Evolutionary conservation across 2,888 invertebrate genomes (phyloP), one percentile per base, ranked within the genome.

Genomic region (Seladonia tumulorum): DNA sequence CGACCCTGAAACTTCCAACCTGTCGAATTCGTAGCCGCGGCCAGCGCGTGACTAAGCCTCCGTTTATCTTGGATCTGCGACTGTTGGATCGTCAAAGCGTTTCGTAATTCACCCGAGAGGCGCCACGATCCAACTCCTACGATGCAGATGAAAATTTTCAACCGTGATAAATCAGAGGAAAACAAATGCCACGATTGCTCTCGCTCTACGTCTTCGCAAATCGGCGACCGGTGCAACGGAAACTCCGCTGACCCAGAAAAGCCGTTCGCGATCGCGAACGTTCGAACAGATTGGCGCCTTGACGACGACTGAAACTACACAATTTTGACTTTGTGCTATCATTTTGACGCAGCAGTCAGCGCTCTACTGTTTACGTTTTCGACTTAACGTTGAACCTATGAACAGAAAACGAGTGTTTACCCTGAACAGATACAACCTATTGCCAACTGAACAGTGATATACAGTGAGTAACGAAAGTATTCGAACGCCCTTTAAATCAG

Each of bases 1-100:
- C 72, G 88, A 75, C 86, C 86, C 74, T 82, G 87, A 87, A 86
- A 71, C 75, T 25, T 47, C 49, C 66, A 76, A 86, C 80, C 76
- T 70, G 79, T 78, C 77, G 81, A 82, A 86, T 82, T 76, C 77
- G 74, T 82, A 18, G 79, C 70, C 35, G 35, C 14, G 71, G 42
- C 57, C n/a, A 5, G 74, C 29, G 53, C 70, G 68, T 82, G 83
- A 82, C 83, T 74, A 71, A 75, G 45, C 78, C 42, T 8, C 53
- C 53, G 53, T 85, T 74, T 74, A 80, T 86, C 85, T 76, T 71
- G 42, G 18, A 60, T 77, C 73, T 60, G 25, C 57, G 85, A 72
- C 76, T 76, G 72, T 22, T 49, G 76, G 73, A 78, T 82, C 60
- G 77, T 78, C 81, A 68, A 60, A 57, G 75, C 45, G 66, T 87